Conservation (phyloP, 2,797 vertebrate species). For the Neosilurus mollespiculum region DNA sequence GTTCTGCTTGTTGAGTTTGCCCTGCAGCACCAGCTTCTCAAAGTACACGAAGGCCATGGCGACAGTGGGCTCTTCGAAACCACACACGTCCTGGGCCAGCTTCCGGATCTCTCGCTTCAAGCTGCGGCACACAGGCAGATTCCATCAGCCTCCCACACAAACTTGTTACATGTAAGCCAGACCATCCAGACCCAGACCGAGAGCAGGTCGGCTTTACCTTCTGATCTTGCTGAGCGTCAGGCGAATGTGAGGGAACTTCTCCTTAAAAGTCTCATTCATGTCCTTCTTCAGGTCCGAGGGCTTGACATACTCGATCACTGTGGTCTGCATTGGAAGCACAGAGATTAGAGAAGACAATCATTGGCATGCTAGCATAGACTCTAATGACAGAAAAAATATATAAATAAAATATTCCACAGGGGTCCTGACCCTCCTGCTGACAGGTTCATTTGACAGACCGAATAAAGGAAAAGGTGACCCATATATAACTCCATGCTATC, state of each 20-base stretch:
- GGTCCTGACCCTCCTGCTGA: too few relatives aligned
- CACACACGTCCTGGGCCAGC: constrained; percentile 91
- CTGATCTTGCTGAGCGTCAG: constrained; percentile 97
- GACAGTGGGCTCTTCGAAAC: constrained; percentile 93
- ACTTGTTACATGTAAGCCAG: not conserved
- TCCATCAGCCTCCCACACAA: not conserved
- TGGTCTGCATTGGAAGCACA: constrained; percentile 81
- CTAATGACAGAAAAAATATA: not conserved
- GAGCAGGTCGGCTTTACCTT: constrained; percentile 74
- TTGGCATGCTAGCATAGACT: not conserved
- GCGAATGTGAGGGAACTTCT: constrained; percentile 96
- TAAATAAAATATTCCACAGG: too few relatives aligned
- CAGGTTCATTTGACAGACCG: too few relatives aligned
- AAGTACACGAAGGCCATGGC: constrained; percentile 99
- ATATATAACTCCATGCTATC: too few relatives aligned
- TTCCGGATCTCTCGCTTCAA: constrained; percentile 96
- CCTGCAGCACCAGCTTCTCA: constrained; percentile 95
- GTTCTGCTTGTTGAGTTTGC: constrained; percentile 97
- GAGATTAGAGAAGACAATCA: not conserved
- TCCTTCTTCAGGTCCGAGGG: constrained; percentile 99
- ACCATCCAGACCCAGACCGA: not conserved
- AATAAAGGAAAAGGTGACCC: too few relatives aligned
- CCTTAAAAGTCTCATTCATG: constrained; percentile 99
- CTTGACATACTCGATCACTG: constrained; percentile 97
- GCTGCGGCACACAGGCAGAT: constrained; percentile 67